Base-by-base conservation (phyloP, 2,888 invertebrate genomes). In the Drosophila recens region DNA sequence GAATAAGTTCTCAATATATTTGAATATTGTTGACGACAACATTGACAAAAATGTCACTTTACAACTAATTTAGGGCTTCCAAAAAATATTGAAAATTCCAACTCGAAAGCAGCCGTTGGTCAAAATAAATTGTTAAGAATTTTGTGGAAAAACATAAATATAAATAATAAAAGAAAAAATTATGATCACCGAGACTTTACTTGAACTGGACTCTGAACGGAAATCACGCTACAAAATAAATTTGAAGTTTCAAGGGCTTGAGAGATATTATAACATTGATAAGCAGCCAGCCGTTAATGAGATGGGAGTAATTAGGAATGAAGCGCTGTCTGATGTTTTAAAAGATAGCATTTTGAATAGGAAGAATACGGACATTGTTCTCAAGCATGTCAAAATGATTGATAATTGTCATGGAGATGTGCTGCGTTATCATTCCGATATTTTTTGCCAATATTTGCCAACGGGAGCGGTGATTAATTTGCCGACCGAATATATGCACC, bases 401-500 rank as follows among this genome's bases (percentile, higher is more conserved):
- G 20, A 13, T n/a, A 17, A 15, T 6, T 56, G 45, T 23, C 56
- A 56, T 15, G 34, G 34, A 0, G 10, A 13, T 2, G 15, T 45
- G n/a, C 4, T 56, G 23, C 43, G 56, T 1, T 10, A 23, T 10
- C 10, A 56, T 5, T 34, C 43, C 3, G 15, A 45, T 3, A 0
- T 45, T 3, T 15, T 56, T 0, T 0, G 0, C 4, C 0, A 1
- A 0, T 0, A 2, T 6, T 4, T 45, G 10, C 23, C 11, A 4
- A 36, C 56, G 2, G 45, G 56, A n/a, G 4, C 33, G n/a, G n/a
- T 23, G 15, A 6, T 56, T n/a, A 9, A 4, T 6, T 0, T 56
- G n/a, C 6, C 23, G 6, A 1, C 5, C 0, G 15, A 15, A 1
- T 0, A 8, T 4, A 6, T 56, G 0, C 4, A 23, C 6, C 45